Evolutionary conservation across 1,140 invertebrate genomes (phyloP), one percentile per base, ranked within the genome.

Genomic region (Drosophila setifemur): DNA sequence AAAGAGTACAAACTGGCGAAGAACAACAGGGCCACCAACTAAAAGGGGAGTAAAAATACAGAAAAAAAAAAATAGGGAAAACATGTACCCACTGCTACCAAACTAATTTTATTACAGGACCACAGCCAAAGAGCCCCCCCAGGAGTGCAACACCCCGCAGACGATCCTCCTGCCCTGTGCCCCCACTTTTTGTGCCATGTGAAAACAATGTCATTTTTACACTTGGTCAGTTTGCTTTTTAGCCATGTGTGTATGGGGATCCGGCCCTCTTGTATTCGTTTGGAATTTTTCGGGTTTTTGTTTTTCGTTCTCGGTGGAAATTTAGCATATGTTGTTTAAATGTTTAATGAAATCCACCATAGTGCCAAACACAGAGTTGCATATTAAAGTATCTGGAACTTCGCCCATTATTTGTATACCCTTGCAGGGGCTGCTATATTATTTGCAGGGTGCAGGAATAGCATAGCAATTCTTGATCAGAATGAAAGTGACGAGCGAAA

Each of bases 241-340:
- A 25, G 52, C 47, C 69, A 40, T 45, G 52, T 54, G 40, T 33
- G n/a, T n/a, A n/a, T n/a, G n/a, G n/a, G n/a, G n/a, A n/a, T n/a
- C 28, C 28, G 31, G n/a, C 31, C 12, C 37, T 16, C 43, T 57
- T 29, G 19, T 23, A 35, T 39, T 53, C 44, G 19, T 19, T 16
- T 47, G 44, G 14, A 35, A 11, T 16, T 23, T 47, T 12, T 8
- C 19, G 3, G n/a, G 18, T 40, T 54, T 44, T 71, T 14, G 31
- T 60, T 63, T 16, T 42, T 42, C 25, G 26, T 55, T 48, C 73
- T 70, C 69, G 53, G 63, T 57, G 61, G 55, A 81, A 81, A 69
- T 86, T 76, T 81, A 85, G 72, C 81, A 87, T 86, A 86, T 86
- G 82, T 86, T 86, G 68, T 58, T 68, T 86, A 73, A 86, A 86